Base-by-base conservation (phyloP, 1,140 invertebrate genomes). In the Pseudomyrmex concolor region DNA sequence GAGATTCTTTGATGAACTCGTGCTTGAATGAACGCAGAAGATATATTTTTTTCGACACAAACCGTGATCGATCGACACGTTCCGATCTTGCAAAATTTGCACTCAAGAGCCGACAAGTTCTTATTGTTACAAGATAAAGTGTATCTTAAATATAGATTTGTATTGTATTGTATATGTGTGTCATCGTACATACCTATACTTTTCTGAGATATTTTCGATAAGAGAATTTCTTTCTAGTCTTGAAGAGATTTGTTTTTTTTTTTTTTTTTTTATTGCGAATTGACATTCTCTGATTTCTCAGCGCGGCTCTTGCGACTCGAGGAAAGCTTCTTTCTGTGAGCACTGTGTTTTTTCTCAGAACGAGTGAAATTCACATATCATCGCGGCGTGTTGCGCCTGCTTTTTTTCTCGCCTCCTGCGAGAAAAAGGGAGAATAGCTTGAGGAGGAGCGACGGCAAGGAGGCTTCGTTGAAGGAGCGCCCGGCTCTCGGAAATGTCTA, bases 341-440 rank as follows among this genome's bases (percentile, higher is more conserved):
- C 86, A 85, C 72, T 77, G 72, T 85, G 48, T 85, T 83, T 85
- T 83, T 83, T 85, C 50, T 88, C 85, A 88, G 67, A 85, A 54
- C 73, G 73, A 82, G 13, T 34, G 50, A 50, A 60, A 66, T 57
- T 34, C 9, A 34, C 34, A 15, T 60, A 3, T 72, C 22, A 48
- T n/a, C 78, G 64, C 48, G 34, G 34, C 34, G 34, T 13, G n/a
- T 54, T 54, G 48, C 71, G 43, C 19, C 64, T 84, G 60, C 15
- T 72, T 63, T 50, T 57, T 57, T 45, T 43, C 55, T 15, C 22
- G 55, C n/a, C 19, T 63, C 62, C 62, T 50, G 62, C 25, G 62
- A 82, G 19, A 77, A 50, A 76, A 87, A 80, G 83, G 55, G 45
- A 67, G 43, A 55, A 74, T 70, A 78, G 51, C 22, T 43, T 59